Base-by-base conservation (phyloP, 2,113 vertebrate genomes). In the Eleginops maclovinus region DNA sequence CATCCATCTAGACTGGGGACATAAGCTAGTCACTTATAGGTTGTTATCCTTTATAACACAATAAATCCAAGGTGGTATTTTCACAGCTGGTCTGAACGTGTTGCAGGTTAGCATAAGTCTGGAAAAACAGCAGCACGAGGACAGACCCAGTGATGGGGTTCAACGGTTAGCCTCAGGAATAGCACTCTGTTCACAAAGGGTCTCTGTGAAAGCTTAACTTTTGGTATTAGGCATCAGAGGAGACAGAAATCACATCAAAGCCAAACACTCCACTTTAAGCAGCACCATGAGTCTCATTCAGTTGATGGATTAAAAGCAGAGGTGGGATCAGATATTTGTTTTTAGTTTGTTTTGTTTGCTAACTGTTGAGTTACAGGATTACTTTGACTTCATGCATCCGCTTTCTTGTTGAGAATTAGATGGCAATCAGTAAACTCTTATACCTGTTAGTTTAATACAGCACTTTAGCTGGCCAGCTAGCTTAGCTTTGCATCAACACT, bases 11-110 rank as follows among this genome's bases (percentile, higher is more conserved):
- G 15, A 36, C 13, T 21, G 66, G 65, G 53, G 15, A 10, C 19
- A 46, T 9, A 44, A 58, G 3, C 68, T 44, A 24, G 1, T 65
- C 63, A 73, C 53, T 72, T 66, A 50, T 16, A n/a, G 36, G 36
- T 47, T 62, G 72, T 58, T 77, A 54, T 74, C n/a, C 59, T 84
- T 82, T 80, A 82, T 83, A 84, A 84, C 56, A 63, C 51, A 82
- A 71, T 86, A 88, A 82, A 87, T 81, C 79, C 61, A n/a, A 43
- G 63, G 69, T 79, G 66, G 69, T 91, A 62, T 91, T 91, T 90
- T 75, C 60, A 82, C 86, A 90, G 87, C 89, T 89, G 85, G 81
- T 56, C 47, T 10, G 8, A 80, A 84, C 74, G 72, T 72, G 68
- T 73, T 84, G 81, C 83, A 67, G 54, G 72, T 89, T 66, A 31